These are phyloP conservation scores for Zaprionus lachaisei DNA, from an alignment of 1,140 invertebrate genomes.

Conservation along the genomic window DNA sequence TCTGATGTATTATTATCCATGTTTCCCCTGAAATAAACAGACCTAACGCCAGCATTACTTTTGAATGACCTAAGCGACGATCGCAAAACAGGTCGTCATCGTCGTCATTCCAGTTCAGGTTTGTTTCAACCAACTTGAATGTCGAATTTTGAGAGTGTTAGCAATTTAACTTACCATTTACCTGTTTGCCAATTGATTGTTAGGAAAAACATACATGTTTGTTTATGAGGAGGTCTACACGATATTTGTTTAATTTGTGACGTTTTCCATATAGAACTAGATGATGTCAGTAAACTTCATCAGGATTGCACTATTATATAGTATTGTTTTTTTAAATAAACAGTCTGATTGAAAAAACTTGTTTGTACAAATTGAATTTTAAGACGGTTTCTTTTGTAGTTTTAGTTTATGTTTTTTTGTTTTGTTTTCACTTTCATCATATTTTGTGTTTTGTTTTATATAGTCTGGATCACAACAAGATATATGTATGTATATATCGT, in stretches of 20 bases:
- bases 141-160: background rate
- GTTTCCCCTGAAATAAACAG: constrained; percentile 25
- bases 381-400: constrained; percentile 26
- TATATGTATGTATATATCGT: background rate
- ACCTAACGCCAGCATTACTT: constrained; percentile 6
- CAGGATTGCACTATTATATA: constrained; percentile 41
- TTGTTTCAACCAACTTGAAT: background rate
- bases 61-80: background rate
- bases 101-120: background rate
- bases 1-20: constrained; percentile 21
- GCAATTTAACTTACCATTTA: background rate
- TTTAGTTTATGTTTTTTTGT: constrained; percentile 3
- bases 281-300: constrained; percentile 25
- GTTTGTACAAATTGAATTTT: constrained; percentile 43
- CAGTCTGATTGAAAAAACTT: constrained; percentile 22
- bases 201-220: constrained; percentile 5
- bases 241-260: constrained; percentile 46
- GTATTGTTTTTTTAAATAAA: constrained; percentile 32
- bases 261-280: constrained; percentile 24
- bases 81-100: background rate
- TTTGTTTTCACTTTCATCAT: background rate
- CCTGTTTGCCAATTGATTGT: constrained; percentile 8
- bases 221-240: constrained; percentile 24
- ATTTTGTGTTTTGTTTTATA: constrained; percentile 11
- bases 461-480: constrained; percentile 33